These are phyloP conservation scores for Drosophila atripex DNA, from an alignment of 2,888 invertebrate genomes.

Conservation along the genomic window DNA sequence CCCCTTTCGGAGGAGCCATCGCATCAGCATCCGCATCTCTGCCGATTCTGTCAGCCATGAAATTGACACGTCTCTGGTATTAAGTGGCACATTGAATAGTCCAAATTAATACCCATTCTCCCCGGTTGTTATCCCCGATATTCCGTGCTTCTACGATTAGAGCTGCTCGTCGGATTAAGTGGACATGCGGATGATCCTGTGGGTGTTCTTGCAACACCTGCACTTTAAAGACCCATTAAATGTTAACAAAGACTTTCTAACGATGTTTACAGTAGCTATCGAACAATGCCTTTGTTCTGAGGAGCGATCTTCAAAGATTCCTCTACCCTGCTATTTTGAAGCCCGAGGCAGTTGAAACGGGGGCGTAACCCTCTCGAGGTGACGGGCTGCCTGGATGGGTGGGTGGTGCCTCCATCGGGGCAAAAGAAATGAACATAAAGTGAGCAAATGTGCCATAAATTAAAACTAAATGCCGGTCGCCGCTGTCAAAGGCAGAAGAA, in stretches of 20 bases:
- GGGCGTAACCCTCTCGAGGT: slow-evolving; percentile 36
- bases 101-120: slow-evolving; percentile 67
- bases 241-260: not conserved
- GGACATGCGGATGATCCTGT: not conserved
- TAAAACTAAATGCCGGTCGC: slow-evolving; percentile 76
- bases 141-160: not conserved
- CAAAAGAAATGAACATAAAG: slow-evolving; percentile 46
- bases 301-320: slow-evolving; percentile 26
- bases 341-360: slow-evolving; percentile 21
- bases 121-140: slow-evolving; percentile 32
- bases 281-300: not conserved
- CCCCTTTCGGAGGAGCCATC: not conserved
- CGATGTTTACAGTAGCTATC: not conserved
- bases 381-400: slow-evolving; percentile 15
- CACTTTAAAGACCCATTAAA: slow-evolving; percentile 1
- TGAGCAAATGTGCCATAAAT: slow-evolving; percentile 74
- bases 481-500: slow-evolving; percentile 72
- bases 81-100: slow-evolving; percentile 78
- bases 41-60: slow-evolving; percentile 74
- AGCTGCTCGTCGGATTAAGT: slow-evolving; percentile 12
- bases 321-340: slow-evolving; percentile 2
- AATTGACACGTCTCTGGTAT: slow-evolving; percentile 78
- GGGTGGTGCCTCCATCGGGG: slow-evolving; percentile 3
- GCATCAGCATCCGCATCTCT: slow-evolving; percentile 27
- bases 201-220: not conserved